Base-by-base conservation (phyloP, 2,113 vertebrate species). In the Pangasianodon gigas region DNA sequence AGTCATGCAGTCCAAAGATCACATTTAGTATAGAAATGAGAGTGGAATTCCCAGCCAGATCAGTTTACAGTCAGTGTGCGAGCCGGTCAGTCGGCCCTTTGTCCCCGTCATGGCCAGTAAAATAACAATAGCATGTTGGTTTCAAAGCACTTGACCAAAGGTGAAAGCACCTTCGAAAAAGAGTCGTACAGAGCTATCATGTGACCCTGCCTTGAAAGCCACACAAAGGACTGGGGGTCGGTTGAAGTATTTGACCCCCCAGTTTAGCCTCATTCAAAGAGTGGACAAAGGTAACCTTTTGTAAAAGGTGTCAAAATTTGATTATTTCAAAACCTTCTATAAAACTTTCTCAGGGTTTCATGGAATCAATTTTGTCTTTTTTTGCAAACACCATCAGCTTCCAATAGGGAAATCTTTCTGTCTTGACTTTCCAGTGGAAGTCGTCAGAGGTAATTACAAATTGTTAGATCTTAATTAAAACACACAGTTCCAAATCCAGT, bases 1-100 rank as follows among this genome's bases (percentile, higher is more conserved):
- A 97, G 96, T 97, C 96, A 97, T 96, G 97, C 97, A 97, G 95
- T 95, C 91, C 75, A 94, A 95, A 96, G 97, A 97, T 98, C 96
- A 94, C 96, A 95, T 97, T 96, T 97, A 96, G 96, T 96, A 96
- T 94, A 95, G 96, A 97, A 97, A 97, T 95, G 93, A 96, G 96
- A 95, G 94, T 95, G 93, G 94, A 96, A 96, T 97, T 97, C 96
- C 96, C 97, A 97, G 96, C 94, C 91, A 94, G 97, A 96, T 97
- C 97, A 93, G 94, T 80, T 99, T 98, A 97, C 97, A 95, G 92
- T 92, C 58, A 67, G 87, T 87, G 90, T 80, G 89, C 74, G 88
- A 90, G 87, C 80, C 92, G 92, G 92, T 94, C 93, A 32, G 91
- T 93, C 92, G 0, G 83, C n/a, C 86, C 93, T 93, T 94, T 96